Percentiles rank a stretch among this genome's conserved stretches.
These are phyloP conservation scores for Vultur gryphus DNA, from an alignment of 2,797 vertebrate species.

Conservation along the genomic window DNA sequence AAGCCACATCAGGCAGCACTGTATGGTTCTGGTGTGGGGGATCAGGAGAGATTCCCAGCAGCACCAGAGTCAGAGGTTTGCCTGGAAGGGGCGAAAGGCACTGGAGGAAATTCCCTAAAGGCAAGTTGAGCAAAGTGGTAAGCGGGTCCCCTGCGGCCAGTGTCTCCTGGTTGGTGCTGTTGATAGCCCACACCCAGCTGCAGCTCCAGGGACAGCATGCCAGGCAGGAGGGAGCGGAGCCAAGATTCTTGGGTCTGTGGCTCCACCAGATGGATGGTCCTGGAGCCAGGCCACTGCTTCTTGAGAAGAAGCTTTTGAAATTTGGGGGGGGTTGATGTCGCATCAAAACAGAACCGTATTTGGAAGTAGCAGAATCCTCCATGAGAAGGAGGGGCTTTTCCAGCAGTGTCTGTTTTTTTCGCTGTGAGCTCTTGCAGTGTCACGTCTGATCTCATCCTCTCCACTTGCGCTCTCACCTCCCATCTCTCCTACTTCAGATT, in stretches of 20 bases:
- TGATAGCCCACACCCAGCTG: neutral
- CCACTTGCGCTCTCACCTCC: neutral
- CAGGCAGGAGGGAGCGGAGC: neutral
- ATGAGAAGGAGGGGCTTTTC: neutral
- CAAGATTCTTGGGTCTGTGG: neutral
- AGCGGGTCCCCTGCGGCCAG: neutral
- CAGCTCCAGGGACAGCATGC: neutral
- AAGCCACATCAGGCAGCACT: neutral
- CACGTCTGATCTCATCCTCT: neutral
- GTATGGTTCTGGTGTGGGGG: neutral
- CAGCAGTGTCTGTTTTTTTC: neutral
- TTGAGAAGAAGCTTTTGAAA: neutral
- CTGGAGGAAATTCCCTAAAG: neutral
- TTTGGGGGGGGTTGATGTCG: neutral
- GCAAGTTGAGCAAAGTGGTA: neutral
- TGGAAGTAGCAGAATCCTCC: neutral
- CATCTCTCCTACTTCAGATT: neutral
- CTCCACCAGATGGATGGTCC: conserved; percentile 32
- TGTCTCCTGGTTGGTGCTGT: neutral
- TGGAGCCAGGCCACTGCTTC: neutral
- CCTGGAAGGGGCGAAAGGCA: neutral
- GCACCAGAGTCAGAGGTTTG: neutral
- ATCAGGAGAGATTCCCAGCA: neutral
- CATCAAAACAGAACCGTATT: neutral
- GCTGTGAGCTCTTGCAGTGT: neutral